Percentiles rank a stretch among this genome's conserved stretches.
Conservation (phyloP, 2,797 vertebrate genomes). For the Pristis pectinata region DNA sequence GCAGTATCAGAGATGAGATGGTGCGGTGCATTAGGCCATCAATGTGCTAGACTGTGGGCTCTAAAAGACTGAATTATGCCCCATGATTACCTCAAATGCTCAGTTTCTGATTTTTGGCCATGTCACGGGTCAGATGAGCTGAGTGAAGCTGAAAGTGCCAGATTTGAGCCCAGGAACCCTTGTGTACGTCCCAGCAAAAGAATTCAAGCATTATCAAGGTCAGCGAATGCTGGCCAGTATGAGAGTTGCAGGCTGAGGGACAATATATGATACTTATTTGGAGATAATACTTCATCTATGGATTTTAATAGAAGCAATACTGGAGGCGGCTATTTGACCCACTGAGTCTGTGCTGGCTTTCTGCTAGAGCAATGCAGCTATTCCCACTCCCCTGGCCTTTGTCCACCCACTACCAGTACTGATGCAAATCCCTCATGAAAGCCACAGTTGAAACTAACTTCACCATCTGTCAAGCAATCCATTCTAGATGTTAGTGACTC, state of each 20-base stretch:
- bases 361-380: too few relatives aligned
- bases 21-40: neutral
- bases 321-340: too few relatives aligned
- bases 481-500: too few relatives aligned
- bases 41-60: neutral
- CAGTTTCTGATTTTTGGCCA: neutral
- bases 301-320: too few relatives aligned
- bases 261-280: neutral
- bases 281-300: neutral
- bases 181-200: neutral
- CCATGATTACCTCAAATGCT: neutral
- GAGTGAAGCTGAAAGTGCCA: neutral
- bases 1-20: neutral
- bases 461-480: too few relatives aligned
- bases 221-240: neutral
- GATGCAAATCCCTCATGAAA: too few relatives aligned
- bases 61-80: neutral
- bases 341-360: too few relatives aligned
- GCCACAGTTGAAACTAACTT: too few relatives aligned
- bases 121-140: neutral
- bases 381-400: too few relatives aligned
- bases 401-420: too few relatives aligned
- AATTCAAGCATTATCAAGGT: neutral
- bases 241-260: too few relatives aligned
- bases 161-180: neutral